Evolutionary conservation across 2,113 vertebrate genomes (phyloP).

Genomic region (Rhabdomys dilectus): DNA sequence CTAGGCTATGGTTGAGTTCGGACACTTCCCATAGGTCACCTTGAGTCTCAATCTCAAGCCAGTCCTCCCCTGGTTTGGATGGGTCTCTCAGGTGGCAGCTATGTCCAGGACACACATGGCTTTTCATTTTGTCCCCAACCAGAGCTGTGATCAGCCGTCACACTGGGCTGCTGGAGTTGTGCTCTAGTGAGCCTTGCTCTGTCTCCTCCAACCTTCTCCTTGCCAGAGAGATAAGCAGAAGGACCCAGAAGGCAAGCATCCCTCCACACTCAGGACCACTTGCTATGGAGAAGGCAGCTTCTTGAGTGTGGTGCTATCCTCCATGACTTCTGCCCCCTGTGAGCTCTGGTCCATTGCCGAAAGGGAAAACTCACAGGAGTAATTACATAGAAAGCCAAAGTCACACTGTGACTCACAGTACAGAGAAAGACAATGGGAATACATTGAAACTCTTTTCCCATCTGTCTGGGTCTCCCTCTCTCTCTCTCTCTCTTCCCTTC

Average conservation of each 20-base stretch:
- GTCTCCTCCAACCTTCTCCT: neutral
- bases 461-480: neutral
- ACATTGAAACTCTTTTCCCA: neutral
- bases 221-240: constrained; percentile 39
- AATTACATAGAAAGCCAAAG: neutral
- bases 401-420: neutral
- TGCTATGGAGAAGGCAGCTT: neutral
- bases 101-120: too few relatives aligned
- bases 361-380: neutral
- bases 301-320: neutral
- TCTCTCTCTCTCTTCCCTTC: neutral
- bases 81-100: neutral
- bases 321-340: constrained; percentile 10
- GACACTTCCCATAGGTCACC: neutral
- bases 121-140: neutral
- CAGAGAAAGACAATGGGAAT: neutral
- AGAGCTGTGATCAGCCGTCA: neutral
- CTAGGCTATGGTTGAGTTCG: neutral
- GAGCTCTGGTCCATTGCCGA: neutral
- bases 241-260: neutral
- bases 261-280: neutral
- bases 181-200: rapidly evolving
- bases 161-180: neutral
- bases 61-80: neutral
- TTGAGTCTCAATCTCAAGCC: neutral